A percentile compares a stretch with the other conserved stretches of the same genome.
phyloP scores from a whole-genome alignment of 2,113 vertebrate species.

The Nerophis ophidion region DNA sequence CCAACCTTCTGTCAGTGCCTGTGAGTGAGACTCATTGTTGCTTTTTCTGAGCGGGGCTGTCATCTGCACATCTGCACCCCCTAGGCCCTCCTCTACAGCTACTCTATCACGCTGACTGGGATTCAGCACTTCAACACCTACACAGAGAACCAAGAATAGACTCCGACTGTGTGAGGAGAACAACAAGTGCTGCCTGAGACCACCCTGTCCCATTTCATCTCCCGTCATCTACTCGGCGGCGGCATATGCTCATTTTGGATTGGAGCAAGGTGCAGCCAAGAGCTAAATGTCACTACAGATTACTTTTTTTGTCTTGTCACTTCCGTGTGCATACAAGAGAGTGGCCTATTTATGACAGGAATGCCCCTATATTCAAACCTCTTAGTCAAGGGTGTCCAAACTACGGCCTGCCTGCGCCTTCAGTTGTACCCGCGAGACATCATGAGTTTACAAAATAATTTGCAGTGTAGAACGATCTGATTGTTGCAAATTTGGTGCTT shows the following conservation, averaged over 20 bases:
- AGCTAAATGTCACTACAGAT: constrained; percentile 2
- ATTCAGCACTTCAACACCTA: constrained; percentile 69
- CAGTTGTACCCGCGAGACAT: too few species aligned
- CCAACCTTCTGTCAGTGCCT: not conserved
- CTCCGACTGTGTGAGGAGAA: constrained; percentile 34
- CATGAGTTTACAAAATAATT: too few species aligned
- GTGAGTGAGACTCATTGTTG: not conserved
- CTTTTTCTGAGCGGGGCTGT: constrained; percentile 28
- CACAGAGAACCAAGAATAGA: constrained; percentile 63
- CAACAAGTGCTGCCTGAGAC: constrained; percentile 35
- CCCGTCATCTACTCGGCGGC: constrained; percentile 15
- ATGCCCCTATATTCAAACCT: too few species aligned
- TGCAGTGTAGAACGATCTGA: too few species aligned
- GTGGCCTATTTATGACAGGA: not conserved
- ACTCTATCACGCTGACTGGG: constrained; percentile 53
- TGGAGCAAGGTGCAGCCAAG: constrained; percentile 4
- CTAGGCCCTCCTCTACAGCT: constrained; percentile 26
- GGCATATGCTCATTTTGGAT: not conserved
- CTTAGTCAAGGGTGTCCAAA: too few species aligned
- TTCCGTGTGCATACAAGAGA: not conserved
- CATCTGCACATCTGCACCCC: constrained; percentile 57
- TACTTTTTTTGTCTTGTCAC: not conserved
- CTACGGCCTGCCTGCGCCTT: too few species aligned
- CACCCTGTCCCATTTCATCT: constrained; percentile 41
- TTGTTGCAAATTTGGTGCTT: too few species aligned